Evolutionary conservation across 92 coral and sea anemone genomes (phyloP).

Genomic region (Parazoanthus atlanticus): DNA sequence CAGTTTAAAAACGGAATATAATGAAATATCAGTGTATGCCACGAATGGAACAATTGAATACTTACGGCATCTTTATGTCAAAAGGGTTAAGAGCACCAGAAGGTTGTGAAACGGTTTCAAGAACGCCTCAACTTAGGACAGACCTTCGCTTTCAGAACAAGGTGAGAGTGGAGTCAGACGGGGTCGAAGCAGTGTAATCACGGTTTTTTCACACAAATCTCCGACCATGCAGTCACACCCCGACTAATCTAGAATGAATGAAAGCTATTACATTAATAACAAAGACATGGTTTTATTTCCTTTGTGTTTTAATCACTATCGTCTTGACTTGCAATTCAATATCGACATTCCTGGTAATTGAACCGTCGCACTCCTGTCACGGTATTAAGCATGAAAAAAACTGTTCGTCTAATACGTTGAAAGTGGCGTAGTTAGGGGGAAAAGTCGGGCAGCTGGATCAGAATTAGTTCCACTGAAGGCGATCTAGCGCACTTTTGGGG

Average conservation of each 20-base stretch:
- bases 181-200: background rate
- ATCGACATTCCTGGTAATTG: background rate
- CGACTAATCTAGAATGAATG: slow-evolving; percentile 9
- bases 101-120: background rate
- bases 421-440: background rate
- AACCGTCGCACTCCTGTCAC: background rate
- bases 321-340: background rate
- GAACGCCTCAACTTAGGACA: background rate
- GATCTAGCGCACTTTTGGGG: background rate
- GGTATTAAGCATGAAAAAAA: background rate
- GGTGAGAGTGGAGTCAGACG: background rate
- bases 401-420: slow-evolving; percentile 6
- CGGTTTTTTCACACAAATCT: background rate
- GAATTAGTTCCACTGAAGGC: background rate
- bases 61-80: slow-evolving; percentile 17
- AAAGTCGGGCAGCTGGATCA: background rate
- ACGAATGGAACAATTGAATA: background rate
- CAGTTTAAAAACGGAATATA: background rate
- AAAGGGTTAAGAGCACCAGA: background rate
- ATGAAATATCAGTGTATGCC: background rate
- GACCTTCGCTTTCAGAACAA: background rate
- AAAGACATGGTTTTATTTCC: background rate
- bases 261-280: background rate
- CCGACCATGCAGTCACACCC: background rate
- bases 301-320: slow-evolving; percentile 6